Evolutionary conservation across 2,797 vertebrate genomes (phyloP).

Genomic region (Falco berigora): DNA sequence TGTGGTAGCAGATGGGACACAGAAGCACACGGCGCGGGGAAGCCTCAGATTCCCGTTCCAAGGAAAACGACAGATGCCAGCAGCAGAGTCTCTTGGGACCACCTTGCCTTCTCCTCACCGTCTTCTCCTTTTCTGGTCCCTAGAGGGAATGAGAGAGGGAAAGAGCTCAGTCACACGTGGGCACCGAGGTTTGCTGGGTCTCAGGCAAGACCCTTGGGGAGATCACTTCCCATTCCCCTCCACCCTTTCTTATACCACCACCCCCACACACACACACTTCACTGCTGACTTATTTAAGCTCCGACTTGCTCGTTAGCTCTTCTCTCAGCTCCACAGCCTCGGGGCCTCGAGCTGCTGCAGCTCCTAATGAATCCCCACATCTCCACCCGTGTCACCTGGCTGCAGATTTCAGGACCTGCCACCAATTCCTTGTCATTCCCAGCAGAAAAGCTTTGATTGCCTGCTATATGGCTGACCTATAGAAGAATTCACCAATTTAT

Average conservation of each 20-base stretch:
- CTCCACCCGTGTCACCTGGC: not conserved
- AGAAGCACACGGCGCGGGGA: not conserved
- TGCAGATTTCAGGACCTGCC: not conserved
- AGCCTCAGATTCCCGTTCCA: not conserved
- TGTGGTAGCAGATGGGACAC: constrained; percentile 75
- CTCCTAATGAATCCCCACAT: not conserved
- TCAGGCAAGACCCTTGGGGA: not conserved
- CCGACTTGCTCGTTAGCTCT: not conserved
- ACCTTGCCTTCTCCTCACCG: not conserved
- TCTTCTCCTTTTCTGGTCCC: not conserved
- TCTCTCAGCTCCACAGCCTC: not conserved
- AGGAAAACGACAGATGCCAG: not conserved
- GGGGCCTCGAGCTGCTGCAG: not conserved
- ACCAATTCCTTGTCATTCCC: not conserved
- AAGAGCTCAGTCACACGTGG: not conserved
- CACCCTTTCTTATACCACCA: not conserved
- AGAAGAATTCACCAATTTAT: not conserved
- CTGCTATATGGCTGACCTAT: not conserved
- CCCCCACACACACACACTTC: not conserved
- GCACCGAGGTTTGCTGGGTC: not conserved
- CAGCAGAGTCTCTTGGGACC: not conserved
- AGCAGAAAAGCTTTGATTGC: not conserved
- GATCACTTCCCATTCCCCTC: not conserved
- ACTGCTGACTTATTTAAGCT: constrained; percentile 6
- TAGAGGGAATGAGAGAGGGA: not conserved